Evolutionary conservation across 1,140 invertebrate genomes (phyloP).

Genomic region (Lerema accius): DNA sequence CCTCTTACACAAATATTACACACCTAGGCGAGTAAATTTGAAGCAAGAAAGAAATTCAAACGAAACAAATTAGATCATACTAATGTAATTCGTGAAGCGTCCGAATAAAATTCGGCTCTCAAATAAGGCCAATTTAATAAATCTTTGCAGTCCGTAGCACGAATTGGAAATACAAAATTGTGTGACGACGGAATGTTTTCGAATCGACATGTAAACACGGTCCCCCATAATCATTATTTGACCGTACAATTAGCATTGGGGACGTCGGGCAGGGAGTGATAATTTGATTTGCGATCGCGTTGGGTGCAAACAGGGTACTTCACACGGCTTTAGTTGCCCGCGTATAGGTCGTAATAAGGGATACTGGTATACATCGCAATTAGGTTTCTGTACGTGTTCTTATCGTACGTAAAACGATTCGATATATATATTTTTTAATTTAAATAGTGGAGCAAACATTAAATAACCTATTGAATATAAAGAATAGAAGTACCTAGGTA

Average conservation of each 20-base stretch:
- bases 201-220: constrained; percentile 59
- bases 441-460: too few relatives aligned
- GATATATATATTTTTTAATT: too few relatives aligned
- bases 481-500: too few relatives aligned
- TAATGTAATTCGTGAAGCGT: constrained; percentile 58
- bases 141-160: constrained; percentile 45
- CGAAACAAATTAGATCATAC: constrained; percentile 48
- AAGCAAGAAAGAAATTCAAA: constrained; percentile 50
- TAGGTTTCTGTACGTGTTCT: too few relatives aligned
- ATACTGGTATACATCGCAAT: neutral
- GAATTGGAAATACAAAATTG: constrained; percentile 57
- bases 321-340: constrained; percentile 15
- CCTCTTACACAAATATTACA: constrained; percentile 41
- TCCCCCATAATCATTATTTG: constrained; percentile 69
- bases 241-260: constrained; percentile 62
- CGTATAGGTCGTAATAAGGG: neutral
- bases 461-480: too few relatives aligned
- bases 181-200: constrained; percentile 56
- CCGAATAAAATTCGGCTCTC: constrained; percentile 47
- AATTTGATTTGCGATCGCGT: constrained; percentile 56
- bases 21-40: constrained; percentile 43
- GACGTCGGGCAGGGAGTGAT: constrained; percentile 48
- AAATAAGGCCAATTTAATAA: constrained; percentile 59
- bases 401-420: too few relatives aligned
- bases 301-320: constrained; percentile 12